A percentile compares a stretch with the other conserved stretches of the same genome.
Conservation (phyloP, 35 echinoderm and acorn worm genomes). For the Strongylocentrotus purpuratus region DNA sequence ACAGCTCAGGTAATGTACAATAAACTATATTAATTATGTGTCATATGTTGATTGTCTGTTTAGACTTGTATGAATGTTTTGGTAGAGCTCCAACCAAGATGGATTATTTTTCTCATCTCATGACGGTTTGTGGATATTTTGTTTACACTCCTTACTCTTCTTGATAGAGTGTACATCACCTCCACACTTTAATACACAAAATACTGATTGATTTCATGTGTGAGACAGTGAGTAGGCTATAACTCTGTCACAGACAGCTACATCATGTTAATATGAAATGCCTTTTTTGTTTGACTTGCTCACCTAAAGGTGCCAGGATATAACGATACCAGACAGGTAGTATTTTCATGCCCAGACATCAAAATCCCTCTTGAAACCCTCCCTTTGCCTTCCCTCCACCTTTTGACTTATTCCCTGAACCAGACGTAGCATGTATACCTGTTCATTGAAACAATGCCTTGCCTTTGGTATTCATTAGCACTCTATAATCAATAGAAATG, state of each 20-base stretch:
- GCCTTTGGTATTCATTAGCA: neutral
- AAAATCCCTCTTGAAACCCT: neutral
- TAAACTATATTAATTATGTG: no score
- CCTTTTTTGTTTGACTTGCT: constrained; percentile 23
- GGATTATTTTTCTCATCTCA: no score
- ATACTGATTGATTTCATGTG: no score
- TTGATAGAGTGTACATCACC: no score
- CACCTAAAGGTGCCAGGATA: constrained; percentile 24
- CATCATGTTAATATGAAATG: neutral
- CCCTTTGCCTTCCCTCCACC: neutral
- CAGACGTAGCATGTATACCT: neutral
- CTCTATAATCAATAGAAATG: neutral
- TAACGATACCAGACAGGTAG: constrained; percentile 36
- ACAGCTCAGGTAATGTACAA: no score
- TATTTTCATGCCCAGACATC: neutral
- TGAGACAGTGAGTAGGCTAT: neutral
- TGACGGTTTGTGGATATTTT: no score
- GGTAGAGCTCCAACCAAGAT: no score
- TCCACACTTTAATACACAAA: no score
- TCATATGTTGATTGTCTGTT: no score
- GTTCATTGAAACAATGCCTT: neutral
- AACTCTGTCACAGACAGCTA: neutral
- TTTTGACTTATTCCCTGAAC: neutral
- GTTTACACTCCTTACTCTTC: no score
- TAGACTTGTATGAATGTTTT: no score